These are phyloP conservation scores for Triplophysa yarkandensis DNA, from an alignment of 2,797 vertebrate genomes.

Conservation along the genomic window DNA sequence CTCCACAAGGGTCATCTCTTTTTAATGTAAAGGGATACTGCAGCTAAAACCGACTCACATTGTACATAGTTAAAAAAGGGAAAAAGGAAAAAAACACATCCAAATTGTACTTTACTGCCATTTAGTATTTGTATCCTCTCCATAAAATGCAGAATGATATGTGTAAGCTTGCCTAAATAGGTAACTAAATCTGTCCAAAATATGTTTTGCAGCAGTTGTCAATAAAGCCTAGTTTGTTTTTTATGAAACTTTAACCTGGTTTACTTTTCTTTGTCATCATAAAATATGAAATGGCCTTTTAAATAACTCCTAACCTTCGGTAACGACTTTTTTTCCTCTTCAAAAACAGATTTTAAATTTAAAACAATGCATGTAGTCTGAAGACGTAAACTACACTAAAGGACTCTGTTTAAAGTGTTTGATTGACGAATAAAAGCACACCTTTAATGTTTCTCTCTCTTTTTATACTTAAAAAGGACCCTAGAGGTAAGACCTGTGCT, in stretches of 20 bases:
- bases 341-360: conserved; percentile 81
- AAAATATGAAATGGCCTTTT: conserved; percentile 87
- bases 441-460: conserved; percentile 86
- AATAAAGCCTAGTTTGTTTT: conserved; percentile 99
- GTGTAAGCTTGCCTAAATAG: conserved; percentile 99
- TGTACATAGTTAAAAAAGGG: conserved; percentile 91
- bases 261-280: conserved; percentile 91
- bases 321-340: conserved; percentile 82
- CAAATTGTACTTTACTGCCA: conserved; percentile 84
- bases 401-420: conserved; percentile 76
- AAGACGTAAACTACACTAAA: conserved; percentile 79
- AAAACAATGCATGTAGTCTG: conserved; percentile 83
- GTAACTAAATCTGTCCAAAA: conserved; percentile 97
- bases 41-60: conserved; percentile 86
- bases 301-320: conserved; percentile 82
- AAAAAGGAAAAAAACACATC: conserved; percentile 58
- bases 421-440: conserved; percentile 81
- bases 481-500: conserved; percentile 84
- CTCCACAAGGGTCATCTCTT: conserved; percentile 85
- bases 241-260: conserved; percentile 95
- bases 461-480: conserved; percentile 87
- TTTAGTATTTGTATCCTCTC: conserved; percentile 92
- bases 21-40: conserved; percentile 95
- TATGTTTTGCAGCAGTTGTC: conserved; percentile 98
- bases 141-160: conserved; percentile 96